Evolutionary conservation across 2,888 invertebrate species (phyloP), one percentile per base, ranked within the genome.

Genomic region (Melanargia galathea): DNA sequence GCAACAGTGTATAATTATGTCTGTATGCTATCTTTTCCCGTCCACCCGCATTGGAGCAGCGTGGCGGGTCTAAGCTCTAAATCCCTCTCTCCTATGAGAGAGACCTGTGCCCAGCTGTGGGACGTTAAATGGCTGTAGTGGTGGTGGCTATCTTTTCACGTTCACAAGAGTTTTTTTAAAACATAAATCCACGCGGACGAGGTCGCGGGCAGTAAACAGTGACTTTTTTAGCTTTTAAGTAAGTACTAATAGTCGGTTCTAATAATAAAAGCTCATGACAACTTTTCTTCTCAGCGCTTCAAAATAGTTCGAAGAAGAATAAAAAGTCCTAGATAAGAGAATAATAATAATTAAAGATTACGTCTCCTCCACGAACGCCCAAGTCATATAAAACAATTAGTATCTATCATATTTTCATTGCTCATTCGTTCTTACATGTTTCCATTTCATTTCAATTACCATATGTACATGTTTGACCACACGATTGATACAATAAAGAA

Each of bases 391-490:
- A 35, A 52, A 52, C 52, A 20, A 52, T 35, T 35, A 52, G 20
- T 52, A 43, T 18, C 16, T 8, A 16, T 33, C 20, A 52, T 33
- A 35, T 52, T 35, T 52, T 52, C 11, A 52, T 52, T 35, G 33
- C 52, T 13, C 11, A n/a, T 35, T 33, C 26, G n/a, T 20, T 6
- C 10, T 18, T 35, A 35, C 35, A 52, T 52, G 22, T 35, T 35
- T 20, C 18, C 52, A 52, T 35, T 35, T 33, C 13, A 52, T 35
- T 52, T 52, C 52, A 52, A 52, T 52, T 52, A 30, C 13, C 45
- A 56, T 43, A n/a, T n/a, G n/a, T n/a, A 46, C 57, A 20, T 20
- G 46, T 33, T 38, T 45, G 30, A 30, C 56, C 24, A 45, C 45
- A 43, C 26, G 18, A 11, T n/a, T 43, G 43, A 20, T 55, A 16